Conservation (phyloP, 2,888 invertebrate genomes). For the Andricus curvator region DNA sequence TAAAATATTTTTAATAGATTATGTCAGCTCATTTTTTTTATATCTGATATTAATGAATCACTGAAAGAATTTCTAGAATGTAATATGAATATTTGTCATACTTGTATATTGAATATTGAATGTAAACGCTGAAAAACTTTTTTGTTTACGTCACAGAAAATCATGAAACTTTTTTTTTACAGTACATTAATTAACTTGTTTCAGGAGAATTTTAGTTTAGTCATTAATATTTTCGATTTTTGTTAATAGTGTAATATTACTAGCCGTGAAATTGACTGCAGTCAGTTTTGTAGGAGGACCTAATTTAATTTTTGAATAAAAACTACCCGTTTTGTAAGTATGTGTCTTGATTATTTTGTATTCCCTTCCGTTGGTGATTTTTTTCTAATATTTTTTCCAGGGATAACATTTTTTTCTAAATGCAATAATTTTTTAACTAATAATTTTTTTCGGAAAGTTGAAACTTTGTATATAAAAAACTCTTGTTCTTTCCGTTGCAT, state of each 20-base stretch:
- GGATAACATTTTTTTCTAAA: too few species aligned
- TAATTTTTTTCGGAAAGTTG: too few species aligned
- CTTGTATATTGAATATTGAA: background rate
- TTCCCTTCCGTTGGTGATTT: too few species aligned
- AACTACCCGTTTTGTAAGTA: background rate
- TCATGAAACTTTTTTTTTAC: background rate
- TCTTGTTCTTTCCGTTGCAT: too few species aligned
- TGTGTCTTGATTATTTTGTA: too few species aligned
- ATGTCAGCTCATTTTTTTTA: background rate
- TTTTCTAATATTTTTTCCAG: too few species aligned
- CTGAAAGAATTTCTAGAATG: background rate
- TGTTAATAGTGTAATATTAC: background rate
- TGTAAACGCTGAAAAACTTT: background rate
- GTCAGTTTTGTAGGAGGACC: background rate
- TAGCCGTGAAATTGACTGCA: background rate
- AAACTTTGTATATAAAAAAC: too few species aligned
- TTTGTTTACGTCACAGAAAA: background rate
- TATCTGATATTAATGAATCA: background rate
- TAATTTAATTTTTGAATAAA: slow-evolving; percentile 6
- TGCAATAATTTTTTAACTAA: too few species aligned
- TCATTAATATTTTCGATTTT: background rate
- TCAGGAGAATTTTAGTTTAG: background rate
- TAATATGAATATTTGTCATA: background rate
- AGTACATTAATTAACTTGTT: background rate
- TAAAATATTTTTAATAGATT: background rate